Percentiles rank a stretch among this genome's conserved stretches.
Evolutionary conservation across 2,888 invertebrate species (phyloP).

Genomic region (Drosophila paracracens): DNA sequence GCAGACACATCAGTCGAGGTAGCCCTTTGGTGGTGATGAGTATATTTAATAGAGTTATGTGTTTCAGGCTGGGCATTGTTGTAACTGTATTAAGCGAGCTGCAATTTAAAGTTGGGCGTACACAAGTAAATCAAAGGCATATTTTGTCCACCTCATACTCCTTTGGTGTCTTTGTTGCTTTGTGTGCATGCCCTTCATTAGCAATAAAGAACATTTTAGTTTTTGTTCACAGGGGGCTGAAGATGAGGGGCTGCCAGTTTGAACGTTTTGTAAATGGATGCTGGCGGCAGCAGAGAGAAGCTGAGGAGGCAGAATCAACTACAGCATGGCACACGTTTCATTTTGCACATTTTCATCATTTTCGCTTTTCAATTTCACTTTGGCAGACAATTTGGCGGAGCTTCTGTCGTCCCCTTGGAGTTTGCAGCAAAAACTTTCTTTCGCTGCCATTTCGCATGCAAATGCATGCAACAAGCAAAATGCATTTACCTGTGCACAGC

Average conservation of each 20-base stretch:
- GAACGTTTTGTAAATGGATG: conserved; percentile 58
- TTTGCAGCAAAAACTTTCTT: conserved; percentile 61
- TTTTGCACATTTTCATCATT: conserved; percentile 74
- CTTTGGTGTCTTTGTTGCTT: conserved; percentile 9
- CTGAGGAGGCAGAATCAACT: conserved; percentile 21
- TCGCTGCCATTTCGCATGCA: conserved; percentile 60
- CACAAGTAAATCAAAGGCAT: conserved; percentile 33
- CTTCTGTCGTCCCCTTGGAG: conserved; percentile 32
- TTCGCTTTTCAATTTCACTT: conserved; percentile 75
- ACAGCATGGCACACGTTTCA: conserved; percentile 63
- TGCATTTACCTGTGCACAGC: conserved; percentile 68
- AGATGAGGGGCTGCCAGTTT: conserved; percentile 38
- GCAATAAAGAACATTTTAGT: conserved; percentile 49
- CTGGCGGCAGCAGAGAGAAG: conserved; percentile 17
- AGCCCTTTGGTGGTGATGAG: conserved; percentile 15
- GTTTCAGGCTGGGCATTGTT: conserved; percentile 7
- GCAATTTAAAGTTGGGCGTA: conserved; percentile 26
- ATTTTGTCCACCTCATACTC: neutral
- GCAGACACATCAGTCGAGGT: neutral
- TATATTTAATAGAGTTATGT: conserved; percentile 47
- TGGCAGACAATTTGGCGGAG: conserved; percentile 56
- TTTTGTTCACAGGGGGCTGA: conserved; percentile 10
- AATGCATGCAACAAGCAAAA: conserved; percentile 76
- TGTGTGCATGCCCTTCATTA: conserved; percentile 57
- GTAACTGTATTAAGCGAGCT: conserved; percentile 8